Evolutionary conservation across 2,888 invertebrate species (phyloP), one percentile per base, ranked within the genome.

Genomic region (Andrena minutula): DNA sequence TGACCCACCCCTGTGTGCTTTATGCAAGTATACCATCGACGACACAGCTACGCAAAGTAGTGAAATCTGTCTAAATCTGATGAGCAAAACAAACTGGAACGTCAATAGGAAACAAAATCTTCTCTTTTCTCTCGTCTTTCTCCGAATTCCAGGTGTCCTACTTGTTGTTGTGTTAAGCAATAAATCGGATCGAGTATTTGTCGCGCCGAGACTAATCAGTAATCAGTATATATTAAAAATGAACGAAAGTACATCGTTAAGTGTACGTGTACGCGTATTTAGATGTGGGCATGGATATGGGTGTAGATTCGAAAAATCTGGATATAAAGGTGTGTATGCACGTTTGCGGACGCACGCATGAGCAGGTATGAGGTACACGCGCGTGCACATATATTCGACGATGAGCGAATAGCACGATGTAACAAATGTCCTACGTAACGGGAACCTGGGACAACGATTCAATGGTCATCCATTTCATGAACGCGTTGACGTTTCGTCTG

Each of bases 391-490:
- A 86, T 86, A 88, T 89, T 90, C 89, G 89, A 89, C 90, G 86
- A 88, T 88, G 89, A 88, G 89, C 90, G 89, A 90, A 86, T 90
- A 90, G 89, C 89, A 87, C 88, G 90, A 91, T 89, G 88, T 90
- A 91, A 92, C 91, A 90, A 80, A 91, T 92, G 89, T 90, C 91
- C 93, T 93, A 93, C 91, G 86, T 90, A 89, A 90, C 89, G 90
- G 90, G 90, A 88, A 75, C 82, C 86, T 89, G 89, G 83, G 83
- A 84, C 82, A 90, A 85, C 88, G 35, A 86, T 92, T 94, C 92
- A 94, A 87, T 94, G 93, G 88, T 94, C 93, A 81, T 94, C 93
- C 79, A 90, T 89, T 71, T 94, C 94, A 78, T 93, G 93, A 30
- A 93, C 88, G 84, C 94, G 94, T 85, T 92, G 93, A 88, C 93